These are phyloP conservation scores for Watersipora subatra DNA, from an alignment of 1,140 invertebrate genomes.

Conservation along the genomic window DNA sequence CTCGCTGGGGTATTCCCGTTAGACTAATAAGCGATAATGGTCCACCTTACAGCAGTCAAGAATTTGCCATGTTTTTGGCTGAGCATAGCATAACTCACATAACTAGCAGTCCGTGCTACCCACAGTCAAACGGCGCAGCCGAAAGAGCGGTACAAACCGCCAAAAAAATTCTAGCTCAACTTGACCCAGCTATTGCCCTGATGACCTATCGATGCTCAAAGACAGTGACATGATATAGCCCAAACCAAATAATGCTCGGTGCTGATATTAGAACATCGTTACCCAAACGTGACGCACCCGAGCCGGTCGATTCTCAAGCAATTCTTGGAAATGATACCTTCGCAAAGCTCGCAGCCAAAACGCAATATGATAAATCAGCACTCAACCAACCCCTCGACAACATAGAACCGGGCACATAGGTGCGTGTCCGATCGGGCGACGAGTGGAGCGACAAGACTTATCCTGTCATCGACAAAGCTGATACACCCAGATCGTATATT, in stretches of 20 bases:
- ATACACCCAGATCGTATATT: no score
- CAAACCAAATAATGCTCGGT: neutral
- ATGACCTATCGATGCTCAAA: neutral
- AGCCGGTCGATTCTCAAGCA: no score
- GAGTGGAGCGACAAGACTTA: no score
- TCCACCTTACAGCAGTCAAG: neutral
- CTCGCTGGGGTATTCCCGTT: neutral
- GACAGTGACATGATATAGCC: neutral
- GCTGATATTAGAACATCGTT: no score
- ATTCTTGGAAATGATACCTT: no score
- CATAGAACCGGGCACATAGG: no score
- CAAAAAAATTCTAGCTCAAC: neutral
- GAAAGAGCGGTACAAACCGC: conserved; percentile 15
- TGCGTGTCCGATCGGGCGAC: no score
- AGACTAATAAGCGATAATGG: conserved; percentile 9
- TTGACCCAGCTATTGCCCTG: neutral
- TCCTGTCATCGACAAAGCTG: no score
- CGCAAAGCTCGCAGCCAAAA: no score
- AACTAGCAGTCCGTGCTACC: conserved; percentile 7
- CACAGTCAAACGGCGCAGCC: conserved; percentile 4
- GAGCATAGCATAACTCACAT: conserved; percentile 4
- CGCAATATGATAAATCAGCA: no score
- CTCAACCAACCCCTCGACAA: no score
- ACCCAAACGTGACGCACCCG: no score
- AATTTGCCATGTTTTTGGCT: neutral